Conservation (phyloP, 2,797 vertebrate species). For the Hyperoplus lanceolatus region DNA sequence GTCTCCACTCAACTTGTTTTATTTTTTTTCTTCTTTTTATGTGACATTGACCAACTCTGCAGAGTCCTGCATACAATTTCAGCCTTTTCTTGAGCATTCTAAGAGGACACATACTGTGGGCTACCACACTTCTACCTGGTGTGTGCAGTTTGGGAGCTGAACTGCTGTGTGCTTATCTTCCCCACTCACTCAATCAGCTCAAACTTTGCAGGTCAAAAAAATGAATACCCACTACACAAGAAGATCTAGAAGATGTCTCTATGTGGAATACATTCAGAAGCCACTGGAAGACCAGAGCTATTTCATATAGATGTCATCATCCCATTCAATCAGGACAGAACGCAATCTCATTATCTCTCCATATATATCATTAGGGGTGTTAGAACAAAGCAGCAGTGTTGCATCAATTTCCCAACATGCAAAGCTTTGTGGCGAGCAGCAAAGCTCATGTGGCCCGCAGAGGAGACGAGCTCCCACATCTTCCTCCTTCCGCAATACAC, state of each 20-base stretch:
- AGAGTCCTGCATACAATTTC: constrained; percentile 38
- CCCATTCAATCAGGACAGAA: constrained; percentile 68
- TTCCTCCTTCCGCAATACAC: constrained; percentile 18
- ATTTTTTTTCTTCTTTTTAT: not conserved
- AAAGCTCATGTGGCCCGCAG: constrained; percentile 56
- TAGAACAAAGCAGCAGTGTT: constrained; percentile 66
- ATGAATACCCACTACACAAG: constrained; percentile 47
- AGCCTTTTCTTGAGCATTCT: constrained; percentile 30
- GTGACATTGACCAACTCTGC: constrained; percentile 56
- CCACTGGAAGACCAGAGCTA: constrained; percentile 57
- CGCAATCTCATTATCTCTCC: constrained; percentile 73
- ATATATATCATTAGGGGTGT: constrained; percentile 54
- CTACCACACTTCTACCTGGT: constrained; percentile 6
- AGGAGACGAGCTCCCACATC: constrained; percentile 23
- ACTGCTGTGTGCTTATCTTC: constrained; percentile 31
- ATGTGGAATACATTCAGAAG: constrained; percentile 36
- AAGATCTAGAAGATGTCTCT: constrained; percentile 44
- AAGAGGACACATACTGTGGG: not conserved
- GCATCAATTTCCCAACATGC: constrained; percentile 67
- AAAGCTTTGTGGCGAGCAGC: constrained; percentile 53
- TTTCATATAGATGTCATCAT: constrained; percentile 83
- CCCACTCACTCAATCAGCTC: constrained; percentile 44
- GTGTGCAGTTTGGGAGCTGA: constrained; percentile 14
- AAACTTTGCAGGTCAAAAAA: constrained; percentile 60
- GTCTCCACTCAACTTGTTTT: constrained; percentile 14